Percentiles rank a stretch among this genome's conserved stretches.
Evolutionary conservation across 2,113 vertebrate species (phyloP).

Genomic region (Leucopsar rothschildi): DNA sequence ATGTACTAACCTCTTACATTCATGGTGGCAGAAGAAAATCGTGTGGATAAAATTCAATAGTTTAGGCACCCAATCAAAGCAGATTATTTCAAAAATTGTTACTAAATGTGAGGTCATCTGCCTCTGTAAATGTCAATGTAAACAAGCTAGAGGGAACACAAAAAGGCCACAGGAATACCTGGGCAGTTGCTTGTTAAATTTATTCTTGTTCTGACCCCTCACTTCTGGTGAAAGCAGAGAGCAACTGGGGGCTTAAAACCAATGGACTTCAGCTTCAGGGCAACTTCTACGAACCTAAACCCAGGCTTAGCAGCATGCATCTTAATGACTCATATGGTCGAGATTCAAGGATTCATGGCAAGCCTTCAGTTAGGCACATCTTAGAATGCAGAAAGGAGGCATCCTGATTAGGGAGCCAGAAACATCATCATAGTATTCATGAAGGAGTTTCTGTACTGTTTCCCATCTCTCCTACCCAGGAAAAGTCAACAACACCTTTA

Average conservation of each 20-base stretch:
- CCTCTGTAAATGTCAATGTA: constrained; percentile 17
- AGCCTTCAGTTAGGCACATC: neutral
- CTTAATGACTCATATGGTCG: neutral
- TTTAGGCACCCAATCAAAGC: neutral
- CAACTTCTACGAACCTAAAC: neutral
- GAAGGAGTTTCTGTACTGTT: neutral
- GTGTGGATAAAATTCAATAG: neutral
- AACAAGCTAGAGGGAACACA: constrained; percentile 12
- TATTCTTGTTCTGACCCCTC: neutral
- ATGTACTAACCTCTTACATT: neutral
- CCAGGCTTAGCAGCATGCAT: neutral
- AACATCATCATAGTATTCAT: neutral
- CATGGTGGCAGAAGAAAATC: neutral
- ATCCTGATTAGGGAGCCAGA: neutral
- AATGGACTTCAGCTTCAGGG: constrained; percentile 4
- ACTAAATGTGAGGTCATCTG: constrained; percentile 14
- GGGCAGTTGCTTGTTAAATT: neutral
- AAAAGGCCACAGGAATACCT: constrained; percentile 20
- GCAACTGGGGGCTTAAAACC: neutral
- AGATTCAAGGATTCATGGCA: neutral
- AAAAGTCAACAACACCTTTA: neutral
- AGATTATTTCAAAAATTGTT: neutral
- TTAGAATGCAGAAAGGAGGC: neutral
- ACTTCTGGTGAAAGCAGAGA: constrained; percentile 15
- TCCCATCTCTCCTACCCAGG: neutral